Evolutionary conservation across 2,888 invertebrate species (phyloP), one percentile per base, ranked within the genome.

Genomic region (Nebria brevicollis): DNA sequence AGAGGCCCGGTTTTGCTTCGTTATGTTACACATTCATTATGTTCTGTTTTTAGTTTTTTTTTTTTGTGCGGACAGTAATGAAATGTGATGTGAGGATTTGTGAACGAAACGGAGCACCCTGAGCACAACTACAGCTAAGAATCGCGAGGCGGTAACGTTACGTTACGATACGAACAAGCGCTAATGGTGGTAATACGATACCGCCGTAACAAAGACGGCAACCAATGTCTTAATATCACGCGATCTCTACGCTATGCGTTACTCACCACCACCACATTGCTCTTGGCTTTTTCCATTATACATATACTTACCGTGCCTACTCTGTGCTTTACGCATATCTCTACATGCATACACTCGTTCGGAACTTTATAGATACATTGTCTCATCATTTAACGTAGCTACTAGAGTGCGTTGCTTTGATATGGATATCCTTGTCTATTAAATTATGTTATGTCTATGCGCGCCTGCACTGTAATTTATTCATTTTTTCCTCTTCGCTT

Each of bases 1-100:
- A 54, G 72, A n/a, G 15, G 68, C 42, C 42, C 54, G 83, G 84
- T 84, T 85, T 85, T 84, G 84, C 84, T 84, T 85, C 84, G 85
- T 85, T 84, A 84, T 84, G 84, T 84, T 85, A 86, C 84, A 86
- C 85, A 86, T 86, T 85, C 85, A 86, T 86, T 85, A 85, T 82
- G 82, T 77, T 84, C 20, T 20, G 20, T 20, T 20, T 5, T 34
- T 4, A 1, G 34, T 34, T 34, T 34, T 5, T 34, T 34, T 34
- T 34, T 54, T 85, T 85, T 86, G 83, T 81, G 68, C 68, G 81
- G 82, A 83, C 83, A 83, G 82, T 84, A 85, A 84, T 84, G 83
- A 84, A 84, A 85, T 84, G 84, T 84, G 84, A 84, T 83, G 84
- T 81, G 83, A 81, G 80, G 82, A 84, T 83, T 84, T 84, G 85